A percentile compares a stretch with the other conserved stretches of the same genome.
Evolutionary conservation across 2,113 vertebrate genomes (phyloP).

Genomic region (Bungarus multicinctus): DNA sequence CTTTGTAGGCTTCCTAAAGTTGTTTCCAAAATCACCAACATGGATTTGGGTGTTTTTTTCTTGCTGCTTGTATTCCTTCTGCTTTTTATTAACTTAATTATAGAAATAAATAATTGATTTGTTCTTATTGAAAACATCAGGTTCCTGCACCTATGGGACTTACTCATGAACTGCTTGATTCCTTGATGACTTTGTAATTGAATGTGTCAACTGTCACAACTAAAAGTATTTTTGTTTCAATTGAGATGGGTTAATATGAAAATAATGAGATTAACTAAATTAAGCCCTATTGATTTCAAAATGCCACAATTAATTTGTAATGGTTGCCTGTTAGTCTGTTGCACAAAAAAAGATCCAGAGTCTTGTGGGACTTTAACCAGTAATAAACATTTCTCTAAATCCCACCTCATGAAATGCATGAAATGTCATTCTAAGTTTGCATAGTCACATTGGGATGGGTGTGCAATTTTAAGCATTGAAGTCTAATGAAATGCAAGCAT

Average conservation of each 20-base stretch:
- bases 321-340: background rate
- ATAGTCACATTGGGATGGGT: background rate
- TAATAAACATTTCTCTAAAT: background rate
- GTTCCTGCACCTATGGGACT: background rate
- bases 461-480: background rate
- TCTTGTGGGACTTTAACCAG: background rate
- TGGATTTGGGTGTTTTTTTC: background rate
- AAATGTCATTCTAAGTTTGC: background rate
- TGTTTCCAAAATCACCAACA: background rate
- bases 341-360: background rate
- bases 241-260: background rate
- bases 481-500: background rate
- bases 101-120: background rate
- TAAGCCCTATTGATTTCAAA: background rate
- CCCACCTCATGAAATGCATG: background rate
- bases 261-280: background rate
- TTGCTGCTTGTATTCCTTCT: background rate
- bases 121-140: background rate
- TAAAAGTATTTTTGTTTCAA: background rate
- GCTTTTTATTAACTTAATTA: background rate
- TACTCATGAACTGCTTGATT: background rate
- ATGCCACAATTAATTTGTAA: background rate
- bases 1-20: background rate
- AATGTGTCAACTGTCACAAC: background rate
- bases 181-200: background rate